Base-by-base conservation (phyloP, 2,113 vertebrate species). In the Calonectris borealis region DNA sequence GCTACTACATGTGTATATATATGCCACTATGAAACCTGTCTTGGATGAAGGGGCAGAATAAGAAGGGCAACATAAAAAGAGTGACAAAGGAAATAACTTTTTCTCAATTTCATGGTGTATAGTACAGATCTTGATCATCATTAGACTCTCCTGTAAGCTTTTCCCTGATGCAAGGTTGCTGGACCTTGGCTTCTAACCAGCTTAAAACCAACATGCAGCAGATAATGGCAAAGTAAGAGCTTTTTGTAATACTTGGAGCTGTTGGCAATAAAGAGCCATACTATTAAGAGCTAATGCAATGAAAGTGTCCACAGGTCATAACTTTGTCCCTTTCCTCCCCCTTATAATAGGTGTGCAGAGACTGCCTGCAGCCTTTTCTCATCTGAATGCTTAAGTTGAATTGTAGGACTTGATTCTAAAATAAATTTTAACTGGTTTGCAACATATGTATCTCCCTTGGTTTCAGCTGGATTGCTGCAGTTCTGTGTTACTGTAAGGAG, bases 111-210 rank as follows among this genome's bases (percentile, higher is more conserved):
- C 36, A 20, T 1, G 1, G 27, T 85, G 34, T 68, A 16, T 54
- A 26, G 32, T 83, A 11, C 24, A 73, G 68, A 27, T 77, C 46
- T 70, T 73, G 36, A 44, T 90, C 55, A 22, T 68, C 4, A 3
- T 70, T 64, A 49, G 32, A 14, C 60, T 77, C 58, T 85, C 65
- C 57, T 83, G 17, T 46, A 58, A 83, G 55, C 66, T 58, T 80
- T 68, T 83, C 27, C 2, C 40, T 90, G 46, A 46, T 77, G 83
- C 25, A 61, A 8, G 21, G 49, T 77, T 73, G 38, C 71, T 79
- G 87, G 86, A 80, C 49, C 54, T 91, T 91, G 77, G 44, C 84
- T 92, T 75, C 64, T 88, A 58, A 68, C 36, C 40, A 49, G 27
- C 54, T 90, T 94, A 65, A 83, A 88, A 52, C 54, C 51, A 70